Base-by-base conservation (phyloP, 1,140 invertebrate species). In the Anoplophora glabripennis region DNA sequence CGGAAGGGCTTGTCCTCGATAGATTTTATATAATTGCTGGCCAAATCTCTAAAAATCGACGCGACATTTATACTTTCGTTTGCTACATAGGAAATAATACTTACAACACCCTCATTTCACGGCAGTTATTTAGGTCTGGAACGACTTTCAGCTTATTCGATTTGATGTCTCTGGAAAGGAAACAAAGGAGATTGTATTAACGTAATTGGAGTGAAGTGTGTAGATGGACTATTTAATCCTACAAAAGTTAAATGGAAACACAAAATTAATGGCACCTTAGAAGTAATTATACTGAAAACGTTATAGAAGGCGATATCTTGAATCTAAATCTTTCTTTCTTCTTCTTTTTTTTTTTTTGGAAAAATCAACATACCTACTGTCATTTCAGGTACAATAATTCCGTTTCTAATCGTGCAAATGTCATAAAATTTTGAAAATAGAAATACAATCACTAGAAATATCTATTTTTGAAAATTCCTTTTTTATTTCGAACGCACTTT, bases 101-200 rank as follows among this genome's bases (percentile, higher is more conserved):
- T 93, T 83, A 96, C 93, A 96, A 80, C 68, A 93, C 84, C 70
- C 89, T 81, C 48, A 96, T 84, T 69, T 92, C 85, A 57, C 77
- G 78, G 76, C 90, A 93, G 48, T 84, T 81, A 57, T 78, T 81
- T 60, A 94, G 80, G 68, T 87, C 83, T 28, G 90, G 90, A 64
- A 93, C 77, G 57, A 75, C 75, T 33, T 79, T 83, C 58, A 95
- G 77, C 64, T 80, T 79, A 77, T 95, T 96, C 34, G 86, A 89
- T 75, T 92, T 90, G 61, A 94, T 76, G 76, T 94, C 90, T 71
- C 92, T 94, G 80, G 55, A 83, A 83, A 1, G 58, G 34, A 57
- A 8, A 52, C 11, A 10, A 61, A 44, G 34, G 34, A 53, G 10
- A 54, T 18, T 28, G 21, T 28, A 28, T 28, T 28, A 12, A n/a